Base-by-base conservation (phyloP, 2,888 invertebrate species). In the Masnerella sp. region DNA sequence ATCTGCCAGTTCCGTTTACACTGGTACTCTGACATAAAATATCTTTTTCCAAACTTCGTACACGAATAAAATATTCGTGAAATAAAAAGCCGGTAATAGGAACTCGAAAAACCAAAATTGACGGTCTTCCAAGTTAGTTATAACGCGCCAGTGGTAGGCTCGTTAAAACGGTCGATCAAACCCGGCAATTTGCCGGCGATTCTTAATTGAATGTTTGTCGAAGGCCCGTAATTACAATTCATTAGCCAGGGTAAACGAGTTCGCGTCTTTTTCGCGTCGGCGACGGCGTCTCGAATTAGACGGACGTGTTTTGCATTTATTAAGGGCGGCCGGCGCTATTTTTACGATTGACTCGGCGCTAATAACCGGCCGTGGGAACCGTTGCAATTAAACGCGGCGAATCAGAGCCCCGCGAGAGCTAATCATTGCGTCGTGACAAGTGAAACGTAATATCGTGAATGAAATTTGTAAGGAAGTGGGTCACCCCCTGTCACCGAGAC, bases 381-480 rank as follows among this genome's bases (percentile, higher is more conserved):
- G 18, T 61, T 25, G 62, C 74, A 64, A 69, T 74, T 69, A 62
- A 74, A 62, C 45, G 42, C 25, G 51, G 56, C 34, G 74, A 74
- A 72, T 77, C 52, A 52, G 42, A 40, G 52, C 54, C 38, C 34
- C 67, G 76, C 62, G 64, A 71, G 62, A 70, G 76, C 77, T 77
- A 81, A 78, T 78, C 78, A 80, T 70, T 72, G 62, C 65, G 49
- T 43, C 73, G 59, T 76, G 76, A 75, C 77, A 77, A 81, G 76
- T 64, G 77, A 77, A 74, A 80, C 64, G 77, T 81, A 80, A 82
- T 78, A 79, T 80, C 73, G 74, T 62, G 75, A 81, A 82, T 81
- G 75, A 79, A 79, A 82, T 80, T 81, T 69, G 78, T 74, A 77
- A 80, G 74, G 73, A 82, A 82, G 74, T 80, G 71, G 81, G 81